These are phyloP conservation scores for Drosophila robusta DNA, from an alignment of 2,888 invertebrate species.

Conservation along the genomic window DNA sequence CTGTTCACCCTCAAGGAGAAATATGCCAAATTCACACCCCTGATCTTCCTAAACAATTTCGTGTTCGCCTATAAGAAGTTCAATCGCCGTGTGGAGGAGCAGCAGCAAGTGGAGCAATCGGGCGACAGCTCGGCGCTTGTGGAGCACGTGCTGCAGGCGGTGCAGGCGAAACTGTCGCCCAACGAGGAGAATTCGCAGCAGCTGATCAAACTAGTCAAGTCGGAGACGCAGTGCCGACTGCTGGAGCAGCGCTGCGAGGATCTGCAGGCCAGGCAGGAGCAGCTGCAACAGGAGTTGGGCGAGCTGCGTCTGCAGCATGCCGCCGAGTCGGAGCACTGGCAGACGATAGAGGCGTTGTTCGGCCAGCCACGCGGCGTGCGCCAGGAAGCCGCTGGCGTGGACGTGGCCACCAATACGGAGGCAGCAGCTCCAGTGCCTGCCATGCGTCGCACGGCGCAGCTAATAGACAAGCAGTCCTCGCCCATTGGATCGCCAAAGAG, in stretches of 20 bases:
- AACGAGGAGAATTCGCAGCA: slow-evolving; percentile 67
- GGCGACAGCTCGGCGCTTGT: slow-evolving; percentile 35
- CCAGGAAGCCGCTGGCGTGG: slow-evolving; percentile 11
- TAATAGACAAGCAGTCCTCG: slow-evolving; percentile 78
- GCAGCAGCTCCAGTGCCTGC: slow-evolving; percentile 60
- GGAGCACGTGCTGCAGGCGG: slow-evolving; percentile 42
- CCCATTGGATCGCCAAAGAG: slow-evolving; percentile 78
- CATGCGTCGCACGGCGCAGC: slow-evolving; percentile 65
- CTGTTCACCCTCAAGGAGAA: slow-evolving; percentile 79
- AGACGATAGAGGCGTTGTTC: slow-evolving; percentile 83
- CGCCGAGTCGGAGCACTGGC: slow-evolving; percentile 83
- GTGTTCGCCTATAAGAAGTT: slow-evolving; percentile 80
- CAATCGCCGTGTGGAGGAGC: slow-evolving; percentile 47
- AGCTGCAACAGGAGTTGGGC: slow-evolving; percentile 76
- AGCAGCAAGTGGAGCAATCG: slow-evolving; percentile 23
- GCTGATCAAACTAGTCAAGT: slow-evolving; percentile 79
- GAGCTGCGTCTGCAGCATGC: slow-evolving; percentile 76
- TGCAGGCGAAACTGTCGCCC: slow-evolving; percentile 46
- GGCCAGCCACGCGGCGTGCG: slow-evolving; percentile 11
- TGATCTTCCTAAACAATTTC: slow-evolving; percentile 84
- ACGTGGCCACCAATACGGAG: slow-evolving; percentile 79
- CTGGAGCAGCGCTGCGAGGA: slow-evolving; percentile 78
- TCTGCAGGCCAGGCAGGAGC: slow-evolving; percentile 65
- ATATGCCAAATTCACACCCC: slow-evolving; percentile 84
- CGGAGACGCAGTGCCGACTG: slow-evolving; percentile 82